A percentile compares a stretch with the other conserved stretches of the same genome.
These are phyloP conservation scores for Drosophila stalkeri DNA, from an alignment of 2,888 invertebrate species.

Conservation along the genomic window DNA sequence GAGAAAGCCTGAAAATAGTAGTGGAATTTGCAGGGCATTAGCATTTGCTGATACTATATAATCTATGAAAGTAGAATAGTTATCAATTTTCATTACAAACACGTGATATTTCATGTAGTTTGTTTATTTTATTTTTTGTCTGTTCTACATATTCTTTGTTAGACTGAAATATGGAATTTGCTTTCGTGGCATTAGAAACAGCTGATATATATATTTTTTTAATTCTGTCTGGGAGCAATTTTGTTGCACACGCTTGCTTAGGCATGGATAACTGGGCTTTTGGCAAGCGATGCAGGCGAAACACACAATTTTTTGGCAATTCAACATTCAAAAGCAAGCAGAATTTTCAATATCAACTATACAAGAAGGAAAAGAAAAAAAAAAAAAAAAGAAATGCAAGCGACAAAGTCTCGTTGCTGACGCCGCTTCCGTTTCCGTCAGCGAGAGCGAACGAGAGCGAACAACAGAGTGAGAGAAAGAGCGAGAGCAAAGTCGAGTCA, in stretches of 20 bases:
- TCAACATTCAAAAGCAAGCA: constrained; percentile 32
- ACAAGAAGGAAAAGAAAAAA: constrained; percentile 13
- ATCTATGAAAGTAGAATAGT: neutral
- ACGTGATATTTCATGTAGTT: constrained; percentile 1
- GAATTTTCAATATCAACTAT: constrained; percentile 50
- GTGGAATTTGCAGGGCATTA: neutral
- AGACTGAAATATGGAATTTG: neutral
- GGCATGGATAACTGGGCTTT: constrained; percentile 7
- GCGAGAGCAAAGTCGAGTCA: constrained; percentile 27
- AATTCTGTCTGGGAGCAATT: neutral
- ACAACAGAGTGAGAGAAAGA: neutral
- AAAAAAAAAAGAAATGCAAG: constrained; percentile 28
- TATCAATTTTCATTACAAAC: neutral
- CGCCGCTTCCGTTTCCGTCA: constrained; percentile 56
- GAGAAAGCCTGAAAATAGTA: neutral
- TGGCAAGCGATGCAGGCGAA: constrained; percentile 44
- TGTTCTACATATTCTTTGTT: neutral
- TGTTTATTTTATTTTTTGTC: neutral
- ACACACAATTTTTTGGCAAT: constrained; percentile 39
- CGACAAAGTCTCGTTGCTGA: constrained; percentile 50
- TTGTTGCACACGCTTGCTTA: neutral
- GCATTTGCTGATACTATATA: neutral
- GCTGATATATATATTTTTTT: constrained; percentile 4
- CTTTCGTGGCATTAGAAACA: neutral
- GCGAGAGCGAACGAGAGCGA: neutral